Evolutionary conservation across 2,113 vertebrate genomes (phyloP).

Genomic region (Danionella cerebrum): DNA sequence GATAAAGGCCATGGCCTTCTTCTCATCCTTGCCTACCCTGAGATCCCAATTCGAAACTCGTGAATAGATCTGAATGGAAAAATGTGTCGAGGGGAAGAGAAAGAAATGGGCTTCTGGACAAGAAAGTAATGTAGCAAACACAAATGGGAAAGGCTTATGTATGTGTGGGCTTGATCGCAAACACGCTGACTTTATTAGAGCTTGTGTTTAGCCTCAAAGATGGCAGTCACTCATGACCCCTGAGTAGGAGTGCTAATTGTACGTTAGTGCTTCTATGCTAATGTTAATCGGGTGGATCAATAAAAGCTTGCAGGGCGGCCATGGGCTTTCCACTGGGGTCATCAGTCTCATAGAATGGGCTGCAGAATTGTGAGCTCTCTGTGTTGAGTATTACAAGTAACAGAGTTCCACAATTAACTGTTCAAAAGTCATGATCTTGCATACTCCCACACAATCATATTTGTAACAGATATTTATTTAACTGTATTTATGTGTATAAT

Average conservation of each 20-base stretch:
- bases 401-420: no score
- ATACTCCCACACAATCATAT: no score
- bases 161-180: background rate
- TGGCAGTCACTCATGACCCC: background rate
- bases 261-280: background rate
- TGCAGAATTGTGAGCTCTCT: background rate
- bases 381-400: no score
- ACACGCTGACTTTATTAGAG: background rate
- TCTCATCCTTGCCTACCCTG: conserved; percentile 18
- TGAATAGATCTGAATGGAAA: conserved; percentile 9
- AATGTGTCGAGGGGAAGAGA: background rate
- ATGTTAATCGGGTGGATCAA: background rate
- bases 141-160: background rate
- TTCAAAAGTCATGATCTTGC: no score
- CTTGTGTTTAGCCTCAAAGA: background rate
- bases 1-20: conserved; percentile 35
- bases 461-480: no score
- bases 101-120: background rate
- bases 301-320: background rate
- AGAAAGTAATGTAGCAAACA: background rate
- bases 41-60: background rate
- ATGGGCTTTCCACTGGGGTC: background rate
- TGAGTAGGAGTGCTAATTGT: conserved; percentile 1
- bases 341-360: background rate
- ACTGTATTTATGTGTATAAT: no score